phyloP scores from a whole-genome alignment of 1,140 invertebrate genomes.

The roundworm (Caenorhabditis elegans) region DNA sequence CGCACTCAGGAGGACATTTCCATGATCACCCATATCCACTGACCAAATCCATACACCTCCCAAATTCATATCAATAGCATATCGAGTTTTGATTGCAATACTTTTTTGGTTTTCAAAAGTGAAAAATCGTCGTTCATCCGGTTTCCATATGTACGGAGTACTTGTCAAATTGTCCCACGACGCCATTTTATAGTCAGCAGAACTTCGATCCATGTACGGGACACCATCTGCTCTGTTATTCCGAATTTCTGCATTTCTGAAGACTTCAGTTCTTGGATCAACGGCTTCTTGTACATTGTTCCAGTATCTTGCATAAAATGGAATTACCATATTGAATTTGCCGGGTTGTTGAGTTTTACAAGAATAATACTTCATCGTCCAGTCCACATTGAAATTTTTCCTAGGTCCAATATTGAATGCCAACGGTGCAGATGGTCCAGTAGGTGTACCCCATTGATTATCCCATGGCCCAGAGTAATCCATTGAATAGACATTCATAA shows the following conservation, averaged over 20 bases:
- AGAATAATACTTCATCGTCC: background rate
- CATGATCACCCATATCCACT: background rate
- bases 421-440: background rate
- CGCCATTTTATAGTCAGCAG: background rate
- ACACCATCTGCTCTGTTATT: background rate
- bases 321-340: background rate
- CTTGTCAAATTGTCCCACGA: background rate
- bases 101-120: background rate
- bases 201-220: background rate
- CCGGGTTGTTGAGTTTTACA: background rate
- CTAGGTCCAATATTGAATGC: background rate
- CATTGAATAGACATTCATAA: background rate
- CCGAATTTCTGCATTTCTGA: background rate
- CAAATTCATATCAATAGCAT: background rate
- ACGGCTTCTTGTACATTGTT: background rate
- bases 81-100: background rate
- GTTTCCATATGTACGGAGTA: background rate
- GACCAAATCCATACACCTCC: background rate
- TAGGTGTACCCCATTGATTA: background rate
- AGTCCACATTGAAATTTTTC: background rate
- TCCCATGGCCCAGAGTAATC: conserved; percentile 11
- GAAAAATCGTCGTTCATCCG: background rate
- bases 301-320: background rate
- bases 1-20: background rate
- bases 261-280: background rate